Base-by-base conservation (phyloP, 2,888 invertebrate species). In the Polia nebulosa region DNA sequence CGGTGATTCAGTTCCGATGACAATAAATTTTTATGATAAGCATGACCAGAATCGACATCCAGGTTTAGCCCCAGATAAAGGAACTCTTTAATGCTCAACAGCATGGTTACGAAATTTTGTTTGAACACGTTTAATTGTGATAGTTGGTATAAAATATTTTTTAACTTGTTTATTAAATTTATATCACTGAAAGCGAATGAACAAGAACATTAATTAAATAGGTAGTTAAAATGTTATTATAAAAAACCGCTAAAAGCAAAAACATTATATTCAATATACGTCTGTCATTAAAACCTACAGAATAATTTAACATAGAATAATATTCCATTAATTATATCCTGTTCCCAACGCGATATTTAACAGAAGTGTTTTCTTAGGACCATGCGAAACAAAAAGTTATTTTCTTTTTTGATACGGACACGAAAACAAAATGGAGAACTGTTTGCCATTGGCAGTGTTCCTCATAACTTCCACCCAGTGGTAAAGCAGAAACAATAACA, bases 401-500 rank as follows among this genome's bases (percentile, higher is more conserved):
- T 59, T 41, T 22, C 6, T 25, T 49, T 69, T 49, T 52, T 59
- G 20, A 44, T 45, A 71, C 27, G 41, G 20, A 61, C 20, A 56
- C 4, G 51, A 53, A 64, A 62, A 69, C 45, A 62, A 64, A 70
- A 75, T 51, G 27, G 45, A 66, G 76, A 84, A 83, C 77, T 78
- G 68, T 72, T 73, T 78, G 61, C 45, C 56, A 82, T 76, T 71
- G 7, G 32, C 49, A 77, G 60, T 62, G 82, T 83, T 85, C 81
- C 82, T 81, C 82, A 79, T 80, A 87, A 88, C 85, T 89, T 86
- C 72, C 68, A 71, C 63, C 66, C 64, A 83, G 77, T 83, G 79
- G 76, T 83, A 82, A 85, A 85, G 77, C 80, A 84, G 64, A 83
- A 89, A 91, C 88, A 90, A 90, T 89, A 90, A 91, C 85, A 89